Evolutionary conservation across 2,797 vertebrate species (phyloP), one percentile per base, ranked within the genome.

Genomic region (Tapirus indicus): DNA sequence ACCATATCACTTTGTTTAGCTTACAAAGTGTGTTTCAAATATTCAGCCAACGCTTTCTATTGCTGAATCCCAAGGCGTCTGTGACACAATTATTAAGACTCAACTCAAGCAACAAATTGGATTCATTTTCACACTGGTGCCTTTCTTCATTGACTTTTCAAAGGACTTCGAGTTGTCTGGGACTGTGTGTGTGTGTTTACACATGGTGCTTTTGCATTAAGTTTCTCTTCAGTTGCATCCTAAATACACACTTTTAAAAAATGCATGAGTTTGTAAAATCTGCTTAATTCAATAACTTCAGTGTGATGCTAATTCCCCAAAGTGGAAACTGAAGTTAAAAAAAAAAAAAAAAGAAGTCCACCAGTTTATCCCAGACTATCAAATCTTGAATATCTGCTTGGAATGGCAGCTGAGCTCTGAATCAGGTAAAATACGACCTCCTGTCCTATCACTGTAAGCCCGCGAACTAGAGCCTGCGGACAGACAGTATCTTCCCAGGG

Each of bases 391-490:
- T 75, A 7, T 18, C 5, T 29, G 71, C 17, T 35, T 41, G 0
- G 23, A 10, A 16, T 21, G 25, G 52, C n/a, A 32, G 12, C 10
- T 32, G 38, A n/a, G 60, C 41, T 21, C 18, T 23, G 6, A 11
- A 11, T 44, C 64, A 23, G 20, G 20, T 29, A 35, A n/a, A 38
- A 25, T 12, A 1, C 6, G 47, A 52, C 78, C 25, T 80, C 66
- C 10, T 3, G 12, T 17, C 17, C 18, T 17, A 0, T 35, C 3
- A 0, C 7, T 0, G 0, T 10, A 20, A 75, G n/a, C 25, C n/a
- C 17, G 32, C 41, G 11, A 23, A 77, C 0, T 7, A 0, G 56
- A 91, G 58, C 14, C 41, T 64, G 4, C 23, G 92, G 27, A 1
- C 14, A 86, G 16, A 27, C 52, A 91, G 38, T 86, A 18, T 17